These are phyloP conservation scores for Prorops nasuta DNA, from an alignment of 1,140 invertebrate species.

Conservation along the genomic window DNA sequence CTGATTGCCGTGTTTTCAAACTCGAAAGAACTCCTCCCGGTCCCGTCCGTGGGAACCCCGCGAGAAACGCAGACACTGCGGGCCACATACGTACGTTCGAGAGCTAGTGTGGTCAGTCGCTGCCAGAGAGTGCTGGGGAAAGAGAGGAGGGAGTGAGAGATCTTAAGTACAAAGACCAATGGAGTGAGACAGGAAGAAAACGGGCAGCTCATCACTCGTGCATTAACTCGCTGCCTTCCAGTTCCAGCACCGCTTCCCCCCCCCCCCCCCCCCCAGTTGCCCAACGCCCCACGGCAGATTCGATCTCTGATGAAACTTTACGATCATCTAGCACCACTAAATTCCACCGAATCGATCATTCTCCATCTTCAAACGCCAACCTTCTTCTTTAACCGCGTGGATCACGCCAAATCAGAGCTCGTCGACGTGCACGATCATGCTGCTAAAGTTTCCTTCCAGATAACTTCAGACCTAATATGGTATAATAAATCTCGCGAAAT, in stretches of 20 bases:
- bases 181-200: too few species aligned
- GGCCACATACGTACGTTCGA: constrained; percentile 31
- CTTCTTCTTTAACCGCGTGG: not conserved
- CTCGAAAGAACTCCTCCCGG: constrained; percentile 48
- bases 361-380: not conserved
- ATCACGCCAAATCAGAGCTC: too few species aligned
- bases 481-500: too few species aligned
- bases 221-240: constrained; percentile 38
- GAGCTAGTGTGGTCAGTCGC: constrained; percentile 19
- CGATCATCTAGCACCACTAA: constrained; percentile 26
- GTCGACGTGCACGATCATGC: not conserved
- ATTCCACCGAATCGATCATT: constrained; percentile 27
- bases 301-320: constrained; percentile 39
- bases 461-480: too few species aligned
- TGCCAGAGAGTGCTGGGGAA: constrained; percentile 13
- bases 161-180: constrained; percentile 22
- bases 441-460: constrained; percentile 14
- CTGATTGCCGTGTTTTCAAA: constrained; percentile 53
- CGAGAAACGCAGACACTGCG: constrained; percentile 31
- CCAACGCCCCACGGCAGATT: constrained; percentile 19
- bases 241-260: constrained; percentile 32
- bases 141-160: constrained; percentile 20
- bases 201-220: constrained; percentile 33
- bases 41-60: constrained; percentile 47
- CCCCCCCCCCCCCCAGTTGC: constrained; percentile 16